These are phyloP conservation scores for Aleiodes leptofemur DNA, from an alignment of 2,888 invertebrate genomes.

Conservation along the genomic window DNA sequence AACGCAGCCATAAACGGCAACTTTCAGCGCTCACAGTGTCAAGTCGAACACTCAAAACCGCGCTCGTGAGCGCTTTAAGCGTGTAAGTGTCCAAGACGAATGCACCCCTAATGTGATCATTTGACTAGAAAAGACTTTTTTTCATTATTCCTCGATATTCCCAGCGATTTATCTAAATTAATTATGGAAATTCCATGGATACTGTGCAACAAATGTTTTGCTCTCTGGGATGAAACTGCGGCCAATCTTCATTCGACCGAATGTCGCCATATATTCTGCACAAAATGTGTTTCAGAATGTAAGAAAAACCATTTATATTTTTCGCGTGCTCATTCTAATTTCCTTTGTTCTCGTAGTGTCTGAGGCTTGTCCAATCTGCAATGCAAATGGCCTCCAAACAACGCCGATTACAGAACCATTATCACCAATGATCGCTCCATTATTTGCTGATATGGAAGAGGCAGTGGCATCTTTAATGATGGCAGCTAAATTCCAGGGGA, in stretches of 20 bases:
- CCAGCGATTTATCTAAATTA: neutral
- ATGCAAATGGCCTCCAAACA: neutral
- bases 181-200: neutral
- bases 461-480: neutral
- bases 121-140: no score
- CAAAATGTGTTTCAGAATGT: neutral
- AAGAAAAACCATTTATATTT: neutral
- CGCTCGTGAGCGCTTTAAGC: no score
- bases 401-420: neutral
- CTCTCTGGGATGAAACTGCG: neutral
- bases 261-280: constrained; percentile 2
- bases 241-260: neutral
- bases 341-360: neutral
- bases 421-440: neutral
- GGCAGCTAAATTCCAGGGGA: neutral
- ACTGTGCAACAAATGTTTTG: neutral
- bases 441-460: neutral
- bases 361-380: neutral
- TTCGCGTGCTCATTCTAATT: neutral
- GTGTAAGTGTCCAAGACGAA: no score
- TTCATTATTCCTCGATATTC: neutral
- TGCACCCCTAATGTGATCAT: no score
- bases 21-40: no score
- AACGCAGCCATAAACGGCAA: no score
- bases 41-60: no score